A percentile compares a stretch with the other conserved stretches of the same genome.
These are phyloP conservation scores for Rhizomys pruinosus DNA, from an alignment of 2,113 vertebrate genomes.

Conservation along the genomic window DNA sequence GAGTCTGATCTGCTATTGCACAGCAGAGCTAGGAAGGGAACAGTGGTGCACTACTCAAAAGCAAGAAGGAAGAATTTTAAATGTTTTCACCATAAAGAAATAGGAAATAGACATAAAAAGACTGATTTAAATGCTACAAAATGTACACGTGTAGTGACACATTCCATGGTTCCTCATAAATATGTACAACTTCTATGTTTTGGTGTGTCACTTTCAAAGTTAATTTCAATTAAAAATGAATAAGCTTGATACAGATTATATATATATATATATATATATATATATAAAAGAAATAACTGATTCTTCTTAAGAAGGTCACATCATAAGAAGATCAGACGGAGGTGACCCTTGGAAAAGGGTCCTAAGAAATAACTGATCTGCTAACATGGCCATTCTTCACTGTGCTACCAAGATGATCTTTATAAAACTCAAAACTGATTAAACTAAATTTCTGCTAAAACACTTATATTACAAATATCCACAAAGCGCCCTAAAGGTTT, in stretches of 20 bases:
- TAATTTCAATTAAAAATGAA: neutral
- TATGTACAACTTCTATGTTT: neutral
- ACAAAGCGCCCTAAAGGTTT: neutral
- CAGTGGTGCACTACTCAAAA: neutral
- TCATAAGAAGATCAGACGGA: constrained; percentile 18
- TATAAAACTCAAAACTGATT: constrained; percentile 33
- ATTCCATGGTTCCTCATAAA: neutral
- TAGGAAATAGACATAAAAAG: neutral
- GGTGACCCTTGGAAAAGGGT: neutral
- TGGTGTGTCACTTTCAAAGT: neutral
- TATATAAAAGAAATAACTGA: neutral
- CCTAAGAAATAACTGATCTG: neutral
- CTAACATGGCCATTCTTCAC: neutral
- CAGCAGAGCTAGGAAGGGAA: neutral
- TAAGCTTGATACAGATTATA: neutral
- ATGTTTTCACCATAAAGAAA: neutral
- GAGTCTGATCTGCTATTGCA: neutral
- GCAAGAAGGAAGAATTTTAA: neutral
- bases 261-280: too few species aligned
- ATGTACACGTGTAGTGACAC: neutral
- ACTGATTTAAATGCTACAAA: constrained; percentile 6
- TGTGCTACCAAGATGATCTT: neutral
- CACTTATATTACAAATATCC: neutral
- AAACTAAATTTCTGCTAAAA: neutral
- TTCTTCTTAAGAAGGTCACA: neutral